These are phyloP conservation scores for Plemyria rubiginata DNA, from an alignment of 2,888 invertebrate species.

Conservation along the genomic window DNA sequence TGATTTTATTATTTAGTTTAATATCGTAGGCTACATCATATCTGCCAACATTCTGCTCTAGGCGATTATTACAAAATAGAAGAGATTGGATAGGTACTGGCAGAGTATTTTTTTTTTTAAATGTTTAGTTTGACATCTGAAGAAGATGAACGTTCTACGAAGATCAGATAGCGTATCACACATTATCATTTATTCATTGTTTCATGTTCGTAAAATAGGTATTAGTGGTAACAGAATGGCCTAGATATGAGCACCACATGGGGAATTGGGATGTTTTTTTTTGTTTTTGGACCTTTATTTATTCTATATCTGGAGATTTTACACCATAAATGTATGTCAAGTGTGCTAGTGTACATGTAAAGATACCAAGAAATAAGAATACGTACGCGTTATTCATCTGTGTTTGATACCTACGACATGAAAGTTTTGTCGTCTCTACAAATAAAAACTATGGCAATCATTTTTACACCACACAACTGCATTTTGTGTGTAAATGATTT, in stretches of 20 bases:
- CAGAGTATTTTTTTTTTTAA: too few relatives aligned
- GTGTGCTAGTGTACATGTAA: not conserved
- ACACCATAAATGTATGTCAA: not conserved
- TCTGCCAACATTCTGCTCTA: constrained; percentile 11
- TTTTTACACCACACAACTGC: constrained; percentile 25
- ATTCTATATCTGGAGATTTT: not conserved
- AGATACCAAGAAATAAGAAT: too few relatives aligned
- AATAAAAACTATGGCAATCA: constrained; percentile 32
- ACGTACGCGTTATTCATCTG: too few relatives aligned
- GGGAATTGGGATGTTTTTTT: too few relatives aligned
- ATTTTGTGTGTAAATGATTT: constrained; percentile 12
- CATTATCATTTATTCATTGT: too few relatives aligned
- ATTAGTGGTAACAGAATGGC: too few relatives aligned
- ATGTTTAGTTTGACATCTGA: constrained; percentile 20
- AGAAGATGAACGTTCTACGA: constrained; percentile 17
- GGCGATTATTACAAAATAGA: constrained; percentile 4
- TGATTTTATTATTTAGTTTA: not conserved
- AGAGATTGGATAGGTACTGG: too few relatives aligned
- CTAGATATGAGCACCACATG: too few relatives aligned
- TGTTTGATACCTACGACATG: too few relatives aligned
- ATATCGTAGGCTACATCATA: not conserved
- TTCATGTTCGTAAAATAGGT: too few relatives aligned
- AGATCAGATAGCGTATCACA: not conserved
- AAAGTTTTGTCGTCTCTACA: too few relatives aligned
- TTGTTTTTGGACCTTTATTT: too few relatives aligned